Evolutionary conservation across 1,140 invertebrate species (phyloP).

Genomic region (Bombus superbus): DNA sequence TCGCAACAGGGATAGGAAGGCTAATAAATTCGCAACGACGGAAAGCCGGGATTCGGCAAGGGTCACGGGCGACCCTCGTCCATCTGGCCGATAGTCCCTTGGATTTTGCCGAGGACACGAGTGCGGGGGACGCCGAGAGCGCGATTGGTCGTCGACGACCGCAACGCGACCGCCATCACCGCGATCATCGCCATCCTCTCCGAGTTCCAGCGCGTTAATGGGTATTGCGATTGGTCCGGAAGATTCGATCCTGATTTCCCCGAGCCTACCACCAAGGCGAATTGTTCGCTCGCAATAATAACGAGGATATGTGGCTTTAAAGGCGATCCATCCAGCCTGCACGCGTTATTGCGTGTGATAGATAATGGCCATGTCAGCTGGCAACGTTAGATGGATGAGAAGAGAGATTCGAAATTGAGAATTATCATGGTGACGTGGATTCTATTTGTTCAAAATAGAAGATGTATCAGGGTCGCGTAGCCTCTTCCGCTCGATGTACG

Average conservation of each 20-base stretch:
- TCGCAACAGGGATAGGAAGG: background rate
- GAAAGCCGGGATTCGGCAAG: background rate
- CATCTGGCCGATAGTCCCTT: constrained; percentile 42
- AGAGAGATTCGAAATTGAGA: background rate
- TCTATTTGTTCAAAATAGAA: no score
- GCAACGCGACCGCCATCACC: constrained; percentile 64
- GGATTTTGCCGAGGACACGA: constrained; percentile 53
- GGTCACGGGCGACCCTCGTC: background rate
- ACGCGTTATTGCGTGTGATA: background rate
- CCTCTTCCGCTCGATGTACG: no score
- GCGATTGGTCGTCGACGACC: constrained; percentile 59
- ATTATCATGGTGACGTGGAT: background rate
- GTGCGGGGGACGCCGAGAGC: constrained; percentile 15
- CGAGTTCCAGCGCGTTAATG: constrained; percentile 65
- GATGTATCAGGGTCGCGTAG: no score
- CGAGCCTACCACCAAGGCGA: constrained; percentile 23
- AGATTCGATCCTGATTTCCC: constrained; percentile 61
- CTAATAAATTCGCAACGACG: background rate
- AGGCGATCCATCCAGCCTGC: background rate
- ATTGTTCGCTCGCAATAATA: constrained; percentile 58
- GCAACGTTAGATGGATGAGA: background rate
- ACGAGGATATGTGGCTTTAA: constrained; percentile 26
- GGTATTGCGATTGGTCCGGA: constrained; percentile 66
- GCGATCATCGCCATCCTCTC: constrained; percentile 63
- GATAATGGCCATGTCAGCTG: background rate